Evolutionary conservation across 2,113 vertebrate species (phyloP).

Genomic region (Aptenodytes forsteri): DNA sequence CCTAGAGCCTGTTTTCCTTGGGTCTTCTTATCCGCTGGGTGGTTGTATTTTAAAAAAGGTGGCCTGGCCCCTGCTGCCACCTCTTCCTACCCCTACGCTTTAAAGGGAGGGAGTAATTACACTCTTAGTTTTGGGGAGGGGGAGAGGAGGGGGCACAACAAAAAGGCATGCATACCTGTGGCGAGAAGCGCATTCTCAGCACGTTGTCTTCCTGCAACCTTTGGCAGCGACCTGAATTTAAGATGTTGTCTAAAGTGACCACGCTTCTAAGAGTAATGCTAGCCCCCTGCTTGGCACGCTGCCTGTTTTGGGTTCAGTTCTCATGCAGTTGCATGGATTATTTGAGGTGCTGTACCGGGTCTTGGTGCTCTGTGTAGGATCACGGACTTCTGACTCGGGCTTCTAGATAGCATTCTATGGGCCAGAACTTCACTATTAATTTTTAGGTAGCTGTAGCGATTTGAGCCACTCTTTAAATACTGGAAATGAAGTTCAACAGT

Average conservation of each 20-base stretch:
- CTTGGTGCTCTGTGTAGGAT: background rate
- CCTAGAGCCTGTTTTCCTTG: background rate
- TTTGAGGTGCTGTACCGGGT: background rate
- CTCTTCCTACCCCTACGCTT: background rate
- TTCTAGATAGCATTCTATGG: background rate
- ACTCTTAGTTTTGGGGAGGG: too few relatives aligned
- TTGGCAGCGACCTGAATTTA: background rate
- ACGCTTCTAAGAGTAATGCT: rapidly evolving
- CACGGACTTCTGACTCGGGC: rapidly evolving
- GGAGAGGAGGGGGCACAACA: background rate
- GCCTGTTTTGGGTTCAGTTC: background rate
- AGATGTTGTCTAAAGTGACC: background rate
- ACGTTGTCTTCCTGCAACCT: background rate
- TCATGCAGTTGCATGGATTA: background rate
- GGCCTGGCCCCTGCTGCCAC: background rate
- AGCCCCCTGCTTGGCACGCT: background rate
- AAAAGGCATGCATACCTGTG: rapidly evolving
- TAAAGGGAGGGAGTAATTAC: background rate
- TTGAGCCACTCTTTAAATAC: background rate
- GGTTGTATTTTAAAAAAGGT: background rate
- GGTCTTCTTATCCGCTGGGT: background rate
- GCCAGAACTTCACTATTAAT: background rate
- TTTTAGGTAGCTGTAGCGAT: background rate
- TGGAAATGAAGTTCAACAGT: background rate
- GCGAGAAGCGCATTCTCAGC: background rate